These are phyloP conservation scores for Ichneumoninae sp. DNA, from an alignment of 2,888 invertebrate species.

Conservation along the genomic window DNA sequence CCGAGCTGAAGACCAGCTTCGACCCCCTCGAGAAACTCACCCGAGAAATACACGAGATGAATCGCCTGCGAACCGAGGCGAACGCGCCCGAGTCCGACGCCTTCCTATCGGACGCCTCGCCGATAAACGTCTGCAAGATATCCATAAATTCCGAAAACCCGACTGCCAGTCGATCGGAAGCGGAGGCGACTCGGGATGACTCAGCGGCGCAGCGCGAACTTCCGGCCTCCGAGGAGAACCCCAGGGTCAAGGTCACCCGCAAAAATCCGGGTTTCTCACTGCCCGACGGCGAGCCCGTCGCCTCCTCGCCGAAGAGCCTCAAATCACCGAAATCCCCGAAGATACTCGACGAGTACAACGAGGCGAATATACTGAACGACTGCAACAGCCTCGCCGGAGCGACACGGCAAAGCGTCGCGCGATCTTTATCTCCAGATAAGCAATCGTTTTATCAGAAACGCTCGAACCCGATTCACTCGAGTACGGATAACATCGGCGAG, in stretches of 20 bases:
- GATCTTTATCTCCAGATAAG: slow-evolving; percentile 71
- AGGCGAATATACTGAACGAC: slow-evolving; percentile 78
- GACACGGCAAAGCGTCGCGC: slow-evolving; percentile 31
- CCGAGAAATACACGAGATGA: slow-evolving; percentile 75
- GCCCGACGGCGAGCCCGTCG: slow-evolving; percentile 32
- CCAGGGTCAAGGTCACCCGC: slow-evolving; percentile 4
- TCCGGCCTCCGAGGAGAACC: not conserved
- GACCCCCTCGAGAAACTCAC: slow-evolving; percentile 73
- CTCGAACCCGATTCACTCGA: slow-evolving; percentile 54
- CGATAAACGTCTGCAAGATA: slow-evolving; percentile 67
- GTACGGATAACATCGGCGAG: slow-evolving; percentile 64
- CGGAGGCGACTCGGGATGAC: not conserved
- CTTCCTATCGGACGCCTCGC: slow-evolving; percentile 14
- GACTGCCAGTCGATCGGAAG: not conserved
- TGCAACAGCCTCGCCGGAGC: slow-evolving; percentile 46
- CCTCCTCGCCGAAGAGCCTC: slow-evolving; percentile 42
- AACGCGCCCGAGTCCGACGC: slow-evolving; percentile 32
- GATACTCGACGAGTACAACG: slow-evolving; percentile 78
- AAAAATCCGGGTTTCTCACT: slow-evolving; percentile 41
- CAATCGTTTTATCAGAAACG: slow-evolving; percentile 65
- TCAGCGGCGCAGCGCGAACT: not conserved
- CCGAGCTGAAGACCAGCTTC: slow-evolving; percentile 68
- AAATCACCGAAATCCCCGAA: slow-evolving; percentile 76
- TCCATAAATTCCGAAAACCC: slow-evolving; percentile 60
- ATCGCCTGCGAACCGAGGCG: slow-evolving; percentile 61